Percentiles rank a stretch among this genome's conserved stretches.
These are phyloP conservation scores for Sebastes elongatus DNA, from an alignment of 2,797 vertebrate species.

Conservation along the genomic window DNA sequence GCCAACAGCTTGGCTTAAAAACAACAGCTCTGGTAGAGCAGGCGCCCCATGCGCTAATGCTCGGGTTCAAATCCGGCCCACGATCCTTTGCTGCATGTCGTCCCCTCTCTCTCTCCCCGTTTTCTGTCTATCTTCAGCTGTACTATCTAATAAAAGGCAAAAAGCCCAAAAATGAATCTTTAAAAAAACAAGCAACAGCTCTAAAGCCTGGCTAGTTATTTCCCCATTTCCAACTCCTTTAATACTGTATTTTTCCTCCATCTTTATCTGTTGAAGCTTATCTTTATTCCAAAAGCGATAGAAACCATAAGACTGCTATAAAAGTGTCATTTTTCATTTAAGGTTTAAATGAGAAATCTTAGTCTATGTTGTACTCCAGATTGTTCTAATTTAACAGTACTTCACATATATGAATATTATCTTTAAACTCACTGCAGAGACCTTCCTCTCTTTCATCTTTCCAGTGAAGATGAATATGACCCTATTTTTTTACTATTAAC, in stretches of 20 bases:
- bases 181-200: no score
- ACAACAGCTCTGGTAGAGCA: no score
- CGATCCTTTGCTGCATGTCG: no score
- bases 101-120: fast-evolving
- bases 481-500: conserved; percentile 16
- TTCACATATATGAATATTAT: background rate
- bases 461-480: background rate
- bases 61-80: no score
- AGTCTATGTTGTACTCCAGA: background rate
- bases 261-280: background rate
- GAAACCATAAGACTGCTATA: background rate
- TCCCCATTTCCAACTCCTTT: background rate
- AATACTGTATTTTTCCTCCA: background rate
- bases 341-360: background rate
- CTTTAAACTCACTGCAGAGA: background rate
- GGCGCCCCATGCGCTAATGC: no score
- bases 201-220: no score
- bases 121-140: no score
- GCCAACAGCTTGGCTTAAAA: background rate
- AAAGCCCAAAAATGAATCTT: no score
- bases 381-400: background rate
- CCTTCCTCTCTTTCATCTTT: background rate
- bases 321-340: conserved; percentile 7
- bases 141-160: no score
- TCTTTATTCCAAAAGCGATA: background rate